phyloP scores from a whole-genome alignment of 2,113 vertebrate species.

The Chamaetylas fuelleborni region DNA sequence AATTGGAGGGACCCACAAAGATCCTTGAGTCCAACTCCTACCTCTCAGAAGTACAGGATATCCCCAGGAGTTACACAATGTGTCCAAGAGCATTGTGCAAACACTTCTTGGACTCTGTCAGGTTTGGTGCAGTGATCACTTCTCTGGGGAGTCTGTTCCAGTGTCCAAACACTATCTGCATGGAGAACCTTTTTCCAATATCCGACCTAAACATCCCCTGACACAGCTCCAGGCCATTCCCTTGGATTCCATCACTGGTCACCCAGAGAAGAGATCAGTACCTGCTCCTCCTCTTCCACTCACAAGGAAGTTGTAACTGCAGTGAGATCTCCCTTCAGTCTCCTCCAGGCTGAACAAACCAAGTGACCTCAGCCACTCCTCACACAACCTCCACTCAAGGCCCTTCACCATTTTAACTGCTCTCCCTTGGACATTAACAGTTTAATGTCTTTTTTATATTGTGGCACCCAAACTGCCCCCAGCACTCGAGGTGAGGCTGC shows the following conservation, averaged over 20 bases:
- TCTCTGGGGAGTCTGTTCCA: neutral
- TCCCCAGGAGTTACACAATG: neutral
- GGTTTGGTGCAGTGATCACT: too few relatives aligned
- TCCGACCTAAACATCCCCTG: neutral
- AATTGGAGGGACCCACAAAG: neutral
- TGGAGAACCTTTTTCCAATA: neutral
- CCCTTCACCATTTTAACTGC: neutral
- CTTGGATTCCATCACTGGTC: neutral
- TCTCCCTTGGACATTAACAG: neutral
- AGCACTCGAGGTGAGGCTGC: fast-evolving
- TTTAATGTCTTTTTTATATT: neutral
- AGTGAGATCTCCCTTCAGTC: neutral
- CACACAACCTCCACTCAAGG: fast-evolving
- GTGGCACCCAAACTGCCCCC: neutral
- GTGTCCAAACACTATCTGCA: too few relatives aligned
- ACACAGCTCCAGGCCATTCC: neutral
- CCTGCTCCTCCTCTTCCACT: neutral
- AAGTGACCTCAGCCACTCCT: fast-evolving
- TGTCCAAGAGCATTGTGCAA: neutral
- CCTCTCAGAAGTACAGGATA: neutral
- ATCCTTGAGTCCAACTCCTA: neutral
- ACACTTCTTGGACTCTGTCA: neutral
- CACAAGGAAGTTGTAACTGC: fast-evolving
- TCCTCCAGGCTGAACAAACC: neutral
- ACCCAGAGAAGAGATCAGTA: neutral